Evolutionary conservation across 1,140 invertebrate species (phyloP).

Genomic region (Drosophila biarmipes): DNA sequence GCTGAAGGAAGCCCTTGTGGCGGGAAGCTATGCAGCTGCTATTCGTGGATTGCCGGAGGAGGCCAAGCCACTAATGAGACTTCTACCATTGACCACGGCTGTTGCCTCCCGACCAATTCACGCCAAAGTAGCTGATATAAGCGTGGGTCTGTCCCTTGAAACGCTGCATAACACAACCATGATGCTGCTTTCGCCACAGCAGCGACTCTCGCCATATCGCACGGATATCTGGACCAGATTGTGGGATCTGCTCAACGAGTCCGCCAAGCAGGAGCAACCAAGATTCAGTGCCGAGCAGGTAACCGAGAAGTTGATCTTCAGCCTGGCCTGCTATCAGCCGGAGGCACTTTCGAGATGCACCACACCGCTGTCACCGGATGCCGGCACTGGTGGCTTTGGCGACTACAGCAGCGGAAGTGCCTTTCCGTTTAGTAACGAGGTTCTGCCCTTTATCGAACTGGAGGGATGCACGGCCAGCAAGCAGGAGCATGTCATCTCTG

Average conservation of each 20-base stretch:
- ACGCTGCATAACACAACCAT: conserved; percentile 91
- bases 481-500: conserved; percentile 93
- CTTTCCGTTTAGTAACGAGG: conserved; percentile 85
- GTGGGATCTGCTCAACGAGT: conserved; percentile 88
- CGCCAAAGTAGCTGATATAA: conserved; percentile 73
- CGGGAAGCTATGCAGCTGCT: conserved; percentile 89
- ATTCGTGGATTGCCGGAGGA: conserved; percentile 89
- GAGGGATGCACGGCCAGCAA: conserved; percentile 94
- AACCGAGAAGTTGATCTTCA: conserved; percentile 90
- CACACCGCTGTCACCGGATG: conserved; percentile 91
- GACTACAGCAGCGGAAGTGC: conserved; percentile 82
- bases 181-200: conserved; percentile 92
- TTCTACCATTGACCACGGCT: conserved; percentile 90
- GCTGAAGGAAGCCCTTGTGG: conserved; percentile 92
- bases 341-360: conserved; percentile 93
- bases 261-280: conserved; percentile 86
- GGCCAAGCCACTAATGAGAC: conserved; percentile 87
- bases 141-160: conserved; percentile 86
- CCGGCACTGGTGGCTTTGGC: conserved; percentile 84
- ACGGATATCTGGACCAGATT: conserved; percentile 92
- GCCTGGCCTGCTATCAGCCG: conserved; percentile 92
- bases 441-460: conserved; percentile 91
- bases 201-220: conserved; percentile 91
- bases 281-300: conserved; percentile 89
- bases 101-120: conserved; percentile 77